A percentile compares a stretch with the other conserved stretches of the same genome.
Evolutionary conservation across 2,888 invertebrate genomes (phyloP).

Genomic region (Zelleria hepariella): DNA sequence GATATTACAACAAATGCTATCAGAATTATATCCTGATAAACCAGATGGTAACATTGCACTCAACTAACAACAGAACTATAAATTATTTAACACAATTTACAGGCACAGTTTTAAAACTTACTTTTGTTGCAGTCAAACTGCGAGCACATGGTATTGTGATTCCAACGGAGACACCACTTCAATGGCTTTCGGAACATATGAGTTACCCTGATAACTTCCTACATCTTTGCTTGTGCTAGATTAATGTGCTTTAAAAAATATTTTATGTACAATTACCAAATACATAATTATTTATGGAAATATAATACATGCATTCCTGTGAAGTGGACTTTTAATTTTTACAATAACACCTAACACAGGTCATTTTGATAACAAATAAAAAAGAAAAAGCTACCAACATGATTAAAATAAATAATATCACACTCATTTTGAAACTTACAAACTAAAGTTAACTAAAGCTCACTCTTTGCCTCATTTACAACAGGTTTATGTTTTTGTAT

Average conservation of each 20-base stretch:
- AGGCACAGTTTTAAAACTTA: too few relatives aligned
- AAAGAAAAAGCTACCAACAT: neutral
- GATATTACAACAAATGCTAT: conserved; percentile 79
- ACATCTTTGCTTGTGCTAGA: conserved; percentile 79
- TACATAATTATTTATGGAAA: neutral
- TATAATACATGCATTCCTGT: neutral
- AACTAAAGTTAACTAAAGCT: conserved; percentile 9
- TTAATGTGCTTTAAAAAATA: neutral
- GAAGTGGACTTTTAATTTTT: neutral
- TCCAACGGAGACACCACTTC: conserved; percentile 89
- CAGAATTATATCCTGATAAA: conserved; percentile 78
- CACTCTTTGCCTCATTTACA: conserved; percentile 11
- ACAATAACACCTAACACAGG: too few relatives aligned
- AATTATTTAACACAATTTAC: conserved; percentile 1
- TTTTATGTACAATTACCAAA: neutral
- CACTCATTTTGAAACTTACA: neutral
- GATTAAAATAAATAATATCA: neutral
- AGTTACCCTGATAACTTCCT: conserved; percentile 99
- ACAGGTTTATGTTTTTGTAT: conserved; percentile 44
- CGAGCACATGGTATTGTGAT: conserved; percentile 92
- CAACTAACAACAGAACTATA: neutral
- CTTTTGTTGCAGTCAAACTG: conserved; percentile 75
- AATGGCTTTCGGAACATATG: conserved; percentile 98
- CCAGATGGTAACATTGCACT: conserved; percentile 30
- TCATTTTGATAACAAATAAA: too few relatives aligned